Percentiles rank a stretch among this genome's conserved stretches.
phyloP scores from a whole-genome alignment of 2,888 invertebrate species.

The Cybosia mesomella region DNA sequence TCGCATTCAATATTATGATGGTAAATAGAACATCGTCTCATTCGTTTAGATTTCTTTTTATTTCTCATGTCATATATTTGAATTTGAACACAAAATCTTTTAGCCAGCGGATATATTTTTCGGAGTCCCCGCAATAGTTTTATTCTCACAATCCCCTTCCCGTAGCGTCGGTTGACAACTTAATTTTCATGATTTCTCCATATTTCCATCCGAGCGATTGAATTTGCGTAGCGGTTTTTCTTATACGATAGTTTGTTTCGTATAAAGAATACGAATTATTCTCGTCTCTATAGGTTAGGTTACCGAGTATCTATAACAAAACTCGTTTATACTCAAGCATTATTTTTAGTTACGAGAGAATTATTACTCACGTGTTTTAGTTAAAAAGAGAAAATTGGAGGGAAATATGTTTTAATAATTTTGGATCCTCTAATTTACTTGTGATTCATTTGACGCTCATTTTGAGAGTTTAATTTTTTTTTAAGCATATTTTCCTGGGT shows the following conservation, averaged over 20 bases:
- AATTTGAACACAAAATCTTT: conserved; percentile 47
- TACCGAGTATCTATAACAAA: conserved; percentile 5
- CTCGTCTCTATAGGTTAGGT: conserved; percentile 20
- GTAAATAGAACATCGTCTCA: not conserved
- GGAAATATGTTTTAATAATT: not conserved
- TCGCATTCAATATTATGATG: not conserved
- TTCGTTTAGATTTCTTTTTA: conserved; percentile 1
- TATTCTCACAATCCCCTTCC: conserved; percentile 52
- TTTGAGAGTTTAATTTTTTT: too few relatives aligned
- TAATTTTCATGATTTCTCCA: conserved; percentile 67
- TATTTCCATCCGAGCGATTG: conserved; percentile 61
- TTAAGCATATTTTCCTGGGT: too few relatives aligned
- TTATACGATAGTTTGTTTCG: conserved; percentile 41
- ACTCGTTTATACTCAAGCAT: not conserved
- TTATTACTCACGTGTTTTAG: not conserved
- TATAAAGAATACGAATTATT: conserved; percentile 44
- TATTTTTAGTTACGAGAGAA: not conserved
- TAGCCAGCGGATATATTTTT: conserved; percentile 57
- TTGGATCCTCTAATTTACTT: not conserved
- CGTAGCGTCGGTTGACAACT: conserved; percentile 58
- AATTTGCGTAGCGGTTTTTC: conserved; percentile 51
- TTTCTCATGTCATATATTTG: conserved; percentile 16
- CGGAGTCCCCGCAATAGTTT: conserved; percentile 60
- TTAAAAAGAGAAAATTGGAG: not conserved
- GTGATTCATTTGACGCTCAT: too few relatives aligned